A percentile compares a stretch with the other conserved stretches of the same genome.
These are phyloP conservation scores for Adelognathus sp. DNA, from an alignment of 2,888 invertebrate genomes.

Conservation along the genomic window DNA sequence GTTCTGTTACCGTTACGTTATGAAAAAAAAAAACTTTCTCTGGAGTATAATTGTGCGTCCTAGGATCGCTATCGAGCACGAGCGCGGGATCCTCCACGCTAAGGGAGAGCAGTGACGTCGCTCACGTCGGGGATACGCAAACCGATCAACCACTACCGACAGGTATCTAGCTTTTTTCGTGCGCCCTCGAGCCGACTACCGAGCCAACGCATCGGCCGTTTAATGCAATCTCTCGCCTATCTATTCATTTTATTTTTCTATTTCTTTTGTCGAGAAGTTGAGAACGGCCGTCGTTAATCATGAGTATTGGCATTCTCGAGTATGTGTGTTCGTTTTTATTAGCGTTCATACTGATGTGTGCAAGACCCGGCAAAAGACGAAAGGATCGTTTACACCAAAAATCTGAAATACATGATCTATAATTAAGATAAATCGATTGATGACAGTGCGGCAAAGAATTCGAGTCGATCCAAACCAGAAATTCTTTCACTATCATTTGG, in stretches of 20 bases:
- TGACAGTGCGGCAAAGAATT: too few relatives aligned
- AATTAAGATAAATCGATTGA: too few relatives aligned
- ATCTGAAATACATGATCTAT: too few relatives aligned
- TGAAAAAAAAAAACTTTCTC: constrained; percentile 13
- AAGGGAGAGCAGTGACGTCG: constrained; percentile 71
- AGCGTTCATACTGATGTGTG: constrained; percentile 57
- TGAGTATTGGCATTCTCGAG: constrained; percentile 50
- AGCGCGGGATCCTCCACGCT: constrained; percentile 76
- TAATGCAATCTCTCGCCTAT: constrained; percentile 24
- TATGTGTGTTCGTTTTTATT: constrained; percentile 61
- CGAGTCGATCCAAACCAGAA: too few relatives aligned
- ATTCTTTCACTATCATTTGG: too few relatives aligned
- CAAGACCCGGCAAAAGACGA: constrained; percentile 37
- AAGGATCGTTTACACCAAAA: constrained; percentile 40
- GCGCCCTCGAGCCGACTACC: constrained; percentile 49
- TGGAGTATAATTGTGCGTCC: constrained; percentile 40
- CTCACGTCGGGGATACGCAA: constrained; percentile 68
- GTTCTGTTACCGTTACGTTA: too few relatives aligned
- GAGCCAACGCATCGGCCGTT: constrained; percentile 32
- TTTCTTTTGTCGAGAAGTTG: neutral
- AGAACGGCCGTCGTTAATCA: constrained; percentile 34
- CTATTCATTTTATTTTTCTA: neutral
- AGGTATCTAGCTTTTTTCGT: constrained; percentile 71
- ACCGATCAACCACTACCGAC: constrained; percentile 68
- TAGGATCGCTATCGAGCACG: constrained; percentile 77